These are phyloP conservation scores for Pandemis heparana DNA, from an alignment of 2,888 invertebrate genomes.

Conservation along the genomic window DNA sequence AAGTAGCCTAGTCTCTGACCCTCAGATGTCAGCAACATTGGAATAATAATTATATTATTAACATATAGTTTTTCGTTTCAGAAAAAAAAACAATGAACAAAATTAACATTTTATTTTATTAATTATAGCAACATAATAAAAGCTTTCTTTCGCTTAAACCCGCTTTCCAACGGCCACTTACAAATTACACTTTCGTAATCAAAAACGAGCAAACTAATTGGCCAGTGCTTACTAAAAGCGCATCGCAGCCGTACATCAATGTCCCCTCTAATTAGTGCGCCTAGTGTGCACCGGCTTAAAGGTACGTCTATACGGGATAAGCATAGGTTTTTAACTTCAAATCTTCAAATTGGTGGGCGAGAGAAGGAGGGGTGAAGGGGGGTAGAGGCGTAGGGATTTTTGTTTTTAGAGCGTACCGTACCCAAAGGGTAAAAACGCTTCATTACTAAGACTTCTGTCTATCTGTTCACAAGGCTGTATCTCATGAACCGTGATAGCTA, in stretches of 20 bases:
- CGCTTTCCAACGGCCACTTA: not conserved
- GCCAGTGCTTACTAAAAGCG: conserved; percentile 40
- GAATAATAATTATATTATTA: too few relatives aligned
- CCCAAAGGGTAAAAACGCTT: too few relatives aligned
- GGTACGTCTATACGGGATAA: conserved; percentile 23
- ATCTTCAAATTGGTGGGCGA: not conserved
- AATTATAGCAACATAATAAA: not conserved
- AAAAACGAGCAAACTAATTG: conserved; percentile 38
- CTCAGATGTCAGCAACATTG: too few relatives aligned
- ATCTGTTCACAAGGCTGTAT: too few relatives aligned
- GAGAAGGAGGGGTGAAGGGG: too few relatives aligned
- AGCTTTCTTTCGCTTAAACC: not conserved
- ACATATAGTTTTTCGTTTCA: too few relatives aligned
- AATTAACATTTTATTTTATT: not conserved
- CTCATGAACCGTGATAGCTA: too few relatives aligned
- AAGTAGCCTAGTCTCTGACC: too few relatives aligned
- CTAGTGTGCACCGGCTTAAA: conserved; percentile 36
- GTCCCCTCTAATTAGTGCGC: conserved; percentile 50
- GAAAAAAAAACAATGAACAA: not conserved
- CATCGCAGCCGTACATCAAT: conserved; percentile 49
- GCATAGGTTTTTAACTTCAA: not conserved
- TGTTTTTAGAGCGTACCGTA: too few relatives aligned
- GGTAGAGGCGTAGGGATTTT: not conserved
- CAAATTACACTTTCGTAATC: conserved; percentile 8
- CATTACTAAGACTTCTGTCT: too few relatives aligned